These are phyloP conservation scores for Phocides pigmalion DNA, from an alignment of 1,140 invertebrate genomes.

Conservation along the genomic window DNA sequence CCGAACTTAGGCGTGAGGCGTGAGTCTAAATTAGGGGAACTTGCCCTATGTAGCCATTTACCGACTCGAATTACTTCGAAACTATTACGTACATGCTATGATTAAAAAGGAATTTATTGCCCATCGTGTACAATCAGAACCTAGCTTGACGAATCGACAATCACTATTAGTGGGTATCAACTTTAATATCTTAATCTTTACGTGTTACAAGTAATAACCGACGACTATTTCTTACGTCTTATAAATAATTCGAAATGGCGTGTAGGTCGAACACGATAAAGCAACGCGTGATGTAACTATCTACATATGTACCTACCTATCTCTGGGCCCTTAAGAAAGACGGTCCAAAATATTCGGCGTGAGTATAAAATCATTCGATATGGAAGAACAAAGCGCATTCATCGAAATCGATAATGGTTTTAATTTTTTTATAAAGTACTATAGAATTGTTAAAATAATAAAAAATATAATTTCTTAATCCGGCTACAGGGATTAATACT, in stretches of 20 bases:
- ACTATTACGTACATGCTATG: conserved; percentile 46
- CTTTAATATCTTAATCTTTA: conserved; percentile 53
- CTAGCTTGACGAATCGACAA: conserved; percentile 50
- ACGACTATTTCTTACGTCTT: conserved; percentile 23
- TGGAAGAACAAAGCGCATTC: conserved; percentile 14
- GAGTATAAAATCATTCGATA: conserved; percentile 28
- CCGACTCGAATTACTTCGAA: conserved; percentile 49
- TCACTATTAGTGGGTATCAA: conserved; percentile 46
- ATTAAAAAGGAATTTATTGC: conserved; percentile 43
- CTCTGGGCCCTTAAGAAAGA: conserved; percentile 26
- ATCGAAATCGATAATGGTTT: conserved; percentile 22
- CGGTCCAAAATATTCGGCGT: background rate
- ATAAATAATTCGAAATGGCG: conserved; percentile 32
- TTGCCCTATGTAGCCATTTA: conserved; percentile 48
- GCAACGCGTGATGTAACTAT: background rate
- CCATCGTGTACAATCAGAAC: conserved; percentile 36
- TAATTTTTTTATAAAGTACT: conserved; percentile 27
- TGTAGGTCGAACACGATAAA: conserved; percentile 11
- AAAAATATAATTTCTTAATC: conserved; percentile 23
- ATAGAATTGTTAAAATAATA: background rate
- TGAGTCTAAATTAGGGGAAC: conserved; percentile 69
- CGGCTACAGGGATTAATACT: background rate
- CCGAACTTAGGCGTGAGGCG: conserved; percentile 57
- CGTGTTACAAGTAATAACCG: conserved; percentile 50
- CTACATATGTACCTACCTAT: background rate